Conservation (phyloP, 1,140 invertebrate species). For the Caenorhabditis remanei region DNA sequence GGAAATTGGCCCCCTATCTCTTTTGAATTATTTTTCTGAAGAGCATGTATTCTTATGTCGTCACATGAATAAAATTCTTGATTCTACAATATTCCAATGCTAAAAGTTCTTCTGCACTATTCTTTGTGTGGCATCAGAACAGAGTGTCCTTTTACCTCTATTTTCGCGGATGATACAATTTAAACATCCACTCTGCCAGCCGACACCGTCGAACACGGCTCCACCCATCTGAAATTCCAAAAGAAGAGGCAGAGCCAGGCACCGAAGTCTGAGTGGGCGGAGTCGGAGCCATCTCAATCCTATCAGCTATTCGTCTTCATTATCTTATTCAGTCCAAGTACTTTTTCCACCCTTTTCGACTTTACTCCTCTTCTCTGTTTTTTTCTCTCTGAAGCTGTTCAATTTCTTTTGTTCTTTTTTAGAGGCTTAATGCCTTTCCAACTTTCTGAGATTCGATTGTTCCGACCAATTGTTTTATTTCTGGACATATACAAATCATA, state of each 20-base stretch:
- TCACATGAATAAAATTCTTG: background rate
- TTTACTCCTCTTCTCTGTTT: background rate
- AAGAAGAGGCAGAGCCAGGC: background rate
- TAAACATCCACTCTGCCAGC: background rate
- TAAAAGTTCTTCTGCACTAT: background rate
- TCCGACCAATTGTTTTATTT: too few species aligned
- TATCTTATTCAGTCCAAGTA: background rate
- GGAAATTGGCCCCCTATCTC: too few species aligned
- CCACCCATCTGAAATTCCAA: background rate
- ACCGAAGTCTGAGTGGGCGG: background rate
- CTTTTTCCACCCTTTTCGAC: background rate
- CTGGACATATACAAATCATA: too few species aligned
- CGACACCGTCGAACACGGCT: background rate
- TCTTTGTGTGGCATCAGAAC: background rate
- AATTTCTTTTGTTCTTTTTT: background rate
- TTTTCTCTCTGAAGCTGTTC: background rate
- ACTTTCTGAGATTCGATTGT: too few species aligned
- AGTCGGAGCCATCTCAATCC: background rate
- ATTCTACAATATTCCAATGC: background rate
- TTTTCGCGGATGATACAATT: background rate
- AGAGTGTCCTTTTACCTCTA: background rate
- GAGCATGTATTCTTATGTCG: background rate
- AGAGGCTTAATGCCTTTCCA: too few species aligned
- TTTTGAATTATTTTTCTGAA: too few species aligned
- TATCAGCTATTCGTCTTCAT: constrained; percentile 1